Base-by-base conservation (phyloP, 2,797 vertebrate genomes). In the Falco novaeseelandiae region DNA sequence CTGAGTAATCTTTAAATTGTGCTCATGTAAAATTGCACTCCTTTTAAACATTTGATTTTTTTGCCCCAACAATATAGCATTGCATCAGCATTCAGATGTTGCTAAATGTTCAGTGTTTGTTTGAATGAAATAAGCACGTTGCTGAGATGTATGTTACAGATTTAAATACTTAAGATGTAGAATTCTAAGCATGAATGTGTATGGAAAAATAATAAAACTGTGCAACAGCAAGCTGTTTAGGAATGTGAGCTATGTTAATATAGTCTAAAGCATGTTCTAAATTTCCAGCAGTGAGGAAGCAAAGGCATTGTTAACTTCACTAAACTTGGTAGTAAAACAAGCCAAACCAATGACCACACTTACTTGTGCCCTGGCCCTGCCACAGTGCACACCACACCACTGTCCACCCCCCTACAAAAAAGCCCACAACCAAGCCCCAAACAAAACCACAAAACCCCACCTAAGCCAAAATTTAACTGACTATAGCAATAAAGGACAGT, bases 51-150 rank as follows among this genome's bases (percentile, higher is more conserved):
- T 40, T 51, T 44, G n/a, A 6, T 20, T 36, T 40, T 32, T 48
- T 44, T 23, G 0, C 10, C 12, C 8, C 38, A 55, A 4, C 8
- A 27, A 3, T 26, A 8, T 30, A 63, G 11, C 4, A 10, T 40
- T 66, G 18, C 23, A 22, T 74, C 38, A 58, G 26, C 34, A 58
- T 78, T 83, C 49, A 46, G 10, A 6, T 67, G 9, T 71, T 38
- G 8, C 15, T 42, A n/a, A 63, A 71, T 10, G 3, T 74, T 74
- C 20, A 3, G 0, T 34, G 55, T 57, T 93, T 85, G 49, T 88
- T 73, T 86, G 34, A 89, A 54, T 38, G 44, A 29, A 72, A 67
- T 71, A 73, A 48, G 34, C 8, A 7, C 2, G 0, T 77, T 91
- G 18, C 18, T 12, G 46, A 73, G 22, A 40, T 48, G 1, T 30